Percentiles rank a stretch among this genome's conserved stretches.
Conservation (phyloP, 1,140 invertebrate genomes). For the Subanguina moxae region DNA sequence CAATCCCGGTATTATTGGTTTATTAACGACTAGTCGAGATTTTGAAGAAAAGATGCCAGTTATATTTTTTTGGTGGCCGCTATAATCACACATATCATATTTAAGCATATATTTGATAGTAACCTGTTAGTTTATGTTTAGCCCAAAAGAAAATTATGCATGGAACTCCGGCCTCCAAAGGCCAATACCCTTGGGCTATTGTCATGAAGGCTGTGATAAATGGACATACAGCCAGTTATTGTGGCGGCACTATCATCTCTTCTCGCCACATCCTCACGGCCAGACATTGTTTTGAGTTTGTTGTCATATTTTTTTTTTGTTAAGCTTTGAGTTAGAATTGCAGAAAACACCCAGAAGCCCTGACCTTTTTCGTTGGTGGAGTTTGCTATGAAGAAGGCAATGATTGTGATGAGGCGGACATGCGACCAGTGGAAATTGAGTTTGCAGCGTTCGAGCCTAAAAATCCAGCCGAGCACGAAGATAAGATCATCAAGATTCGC, state of each 20-base stretch:
- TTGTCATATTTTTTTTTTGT: neutral
- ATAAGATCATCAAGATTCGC: neutral
- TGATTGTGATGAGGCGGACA: neutral
- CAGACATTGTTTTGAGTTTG: neutral
- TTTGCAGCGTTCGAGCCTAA: neutral
- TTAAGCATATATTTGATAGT: no score
- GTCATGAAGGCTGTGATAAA: neutral
- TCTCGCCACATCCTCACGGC: neutral
- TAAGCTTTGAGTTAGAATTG: neutral
- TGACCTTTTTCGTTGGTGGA: neutral
- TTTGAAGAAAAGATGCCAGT: no score
- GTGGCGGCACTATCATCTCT: neutral
- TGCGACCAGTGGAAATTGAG: neutral
- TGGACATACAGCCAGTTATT: neutral
- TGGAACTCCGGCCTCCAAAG: neutral
- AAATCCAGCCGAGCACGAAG: neutral
- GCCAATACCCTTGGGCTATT: neutral
- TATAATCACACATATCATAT: no score
- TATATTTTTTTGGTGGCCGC: no score
- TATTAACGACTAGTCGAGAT: no score
- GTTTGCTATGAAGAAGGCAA: neutral
- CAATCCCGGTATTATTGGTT: no score
- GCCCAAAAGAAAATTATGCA: conserved; percentile 2
- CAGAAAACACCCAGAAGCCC: neutral
- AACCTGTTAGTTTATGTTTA: no score